phyloP scores from a whole-genome alignment of 2,888 invertebrate genomes.

The Xanthorhoe spadicearia region DNA sequence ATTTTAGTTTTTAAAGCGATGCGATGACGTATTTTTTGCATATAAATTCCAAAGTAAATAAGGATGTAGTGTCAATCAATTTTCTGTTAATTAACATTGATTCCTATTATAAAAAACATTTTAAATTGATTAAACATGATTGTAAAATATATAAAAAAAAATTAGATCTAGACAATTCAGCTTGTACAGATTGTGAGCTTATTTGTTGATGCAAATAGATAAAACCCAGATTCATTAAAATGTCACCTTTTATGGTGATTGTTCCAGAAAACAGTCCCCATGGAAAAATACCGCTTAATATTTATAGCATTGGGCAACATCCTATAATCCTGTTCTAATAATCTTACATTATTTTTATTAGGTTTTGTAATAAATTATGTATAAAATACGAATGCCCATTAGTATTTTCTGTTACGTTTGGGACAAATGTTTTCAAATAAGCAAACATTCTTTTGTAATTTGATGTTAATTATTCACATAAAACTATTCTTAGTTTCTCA shows the following conservation, averaged over 20 bases:
- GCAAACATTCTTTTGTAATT: slow-evolving; percentile 23
- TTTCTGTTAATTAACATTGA: no score
- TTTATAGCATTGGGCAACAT: background rate
- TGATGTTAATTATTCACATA: slow-evolving; percentile 19
- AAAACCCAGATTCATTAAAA: no score
- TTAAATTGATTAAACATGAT: no score
- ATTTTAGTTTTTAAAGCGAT: no score
- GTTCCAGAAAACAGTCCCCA: background rate
- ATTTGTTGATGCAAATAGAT: no score
- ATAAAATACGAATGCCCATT: slow-evolving; percentile 6
- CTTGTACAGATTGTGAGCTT: no score
- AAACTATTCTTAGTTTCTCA: slow-evolving; percentile 19
- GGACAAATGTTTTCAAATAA: slow-evolving; percentile 14
- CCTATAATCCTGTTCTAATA: slow-evolving; percentile 18
- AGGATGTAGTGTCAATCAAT: no score
- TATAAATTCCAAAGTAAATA: no score
- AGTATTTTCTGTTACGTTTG: slow-evolving; percentile 26
- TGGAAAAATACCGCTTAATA: background rate
- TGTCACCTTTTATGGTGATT: background rate
- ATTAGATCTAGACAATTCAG: no score
- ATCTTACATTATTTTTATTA: slow-evolving; percentile 36
- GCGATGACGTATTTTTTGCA: no score
- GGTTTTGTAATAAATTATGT: slow-evolving; percentile 41
- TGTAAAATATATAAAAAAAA: no score
- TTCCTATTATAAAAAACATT: no score